Percentiles rank a stretch among this genome's conserved stretches.
phyloP scores from a whole-genome alignment of 2,113 vertebrate species.

The Lanius ludovicianus region DNA sequence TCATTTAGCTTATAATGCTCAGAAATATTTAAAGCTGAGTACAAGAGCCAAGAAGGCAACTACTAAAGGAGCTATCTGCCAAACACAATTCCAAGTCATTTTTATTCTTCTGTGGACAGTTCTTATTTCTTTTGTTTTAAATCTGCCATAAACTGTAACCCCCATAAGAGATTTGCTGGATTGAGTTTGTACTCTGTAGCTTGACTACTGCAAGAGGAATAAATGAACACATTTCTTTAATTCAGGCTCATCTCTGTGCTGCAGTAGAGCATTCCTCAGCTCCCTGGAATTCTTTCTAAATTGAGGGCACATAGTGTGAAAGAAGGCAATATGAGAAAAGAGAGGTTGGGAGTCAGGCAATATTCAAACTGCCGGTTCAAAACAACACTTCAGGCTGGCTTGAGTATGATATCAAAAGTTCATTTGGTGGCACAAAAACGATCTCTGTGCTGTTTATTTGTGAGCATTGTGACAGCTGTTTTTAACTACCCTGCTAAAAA shows the following conservation, averaged over 20 bases:
- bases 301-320: not conserved
- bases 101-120: not conserved
- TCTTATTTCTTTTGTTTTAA: not conserved
- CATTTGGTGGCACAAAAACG: not conserved
- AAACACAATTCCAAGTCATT: not conserved
- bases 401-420: not conserved
- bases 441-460: not conserved
- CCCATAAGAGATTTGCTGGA: fast-evolving
- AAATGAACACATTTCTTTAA: not conserved
- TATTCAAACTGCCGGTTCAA: not conserved
- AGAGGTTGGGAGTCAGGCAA: not conserved
- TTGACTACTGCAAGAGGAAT: not conserved
- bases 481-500: not conserved
- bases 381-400: not conserved
- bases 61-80: not conserved
- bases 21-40: not conserved
- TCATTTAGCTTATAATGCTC: not conserved
- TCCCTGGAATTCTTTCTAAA: not conserved
- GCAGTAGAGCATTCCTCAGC: not conserved
- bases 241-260: not conserved
- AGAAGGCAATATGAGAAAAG: not conserved
- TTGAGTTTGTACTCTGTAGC: not conserved
- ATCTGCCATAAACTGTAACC: not conserved
- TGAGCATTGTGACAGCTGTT: not conserved
- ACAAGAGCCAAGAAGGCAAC: not conserved